Conservation (phyloP, 2,888 invertebrate species). For the Drepanosiphum platanoidis region DNA sequence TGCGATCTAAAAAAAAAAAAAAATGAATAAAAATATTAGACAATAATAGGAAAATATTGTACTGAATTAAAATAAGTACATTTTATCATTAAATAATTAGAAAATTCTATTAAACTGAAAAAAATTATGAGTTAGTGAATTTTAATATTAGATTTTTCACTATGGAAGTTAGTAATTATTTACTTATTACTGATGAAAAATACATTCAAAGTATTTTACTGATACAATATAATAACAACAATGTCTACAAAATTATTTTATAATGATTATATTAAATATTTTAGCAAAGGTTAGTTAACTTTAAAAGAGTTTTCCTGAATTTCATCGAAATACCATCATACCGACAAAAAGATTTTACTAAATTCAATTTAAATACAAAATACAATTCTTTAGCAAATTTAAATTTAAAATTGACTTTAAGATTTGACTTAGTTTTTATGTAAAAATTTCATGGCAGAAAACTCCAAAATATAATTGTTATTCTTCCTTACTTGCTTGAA, state of each 20-base stretch:
- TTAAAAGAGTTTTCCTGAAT: slow-evolving; percentile 43
- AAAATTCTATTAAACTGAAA: not conserved
- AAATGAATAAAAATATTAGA: too few species aligned
- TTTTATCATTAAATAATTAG: not conserved
- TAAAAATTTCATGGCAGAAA: too few species aligned
- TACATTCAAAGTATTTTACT: not conserved
- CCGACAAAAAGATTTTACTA: not conserved
- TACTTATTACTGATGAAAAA: slow-evolving; percentile 32
- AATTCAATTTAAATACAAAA: not conserved
- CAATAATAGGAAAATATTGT: not conserved
- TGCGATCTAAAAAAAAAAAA: slow-evolving; percentile 74
- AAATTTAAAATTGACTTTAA: not conserved
- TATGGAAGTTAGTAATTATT: slow-evolving; percentile 20
- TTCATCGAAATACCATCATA: slow-evolving; percentile 5
- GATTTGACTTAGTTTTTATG: too few species aligned
- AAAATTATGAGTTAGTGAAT: not conserved
- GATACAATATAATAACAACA: not conserved
- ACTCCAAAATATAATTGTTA: not conserved
- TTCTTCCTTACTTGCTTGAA: not conserved
- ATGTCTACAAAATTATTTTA: not conserved
- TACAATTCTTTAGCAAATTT: not conserved
- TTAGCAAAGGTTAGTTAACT: slow-evolving; percentile 11
- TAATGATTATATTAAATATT: not conserved
- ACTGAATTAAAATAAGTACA: not conserved
- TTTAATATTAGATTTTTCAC: not conserved